Evolutionary conservation across 2,113 vertebrate species (phyloP), one percentile per base, ranked within the genome.

Genomic region (Castor canadensis): DNA sequence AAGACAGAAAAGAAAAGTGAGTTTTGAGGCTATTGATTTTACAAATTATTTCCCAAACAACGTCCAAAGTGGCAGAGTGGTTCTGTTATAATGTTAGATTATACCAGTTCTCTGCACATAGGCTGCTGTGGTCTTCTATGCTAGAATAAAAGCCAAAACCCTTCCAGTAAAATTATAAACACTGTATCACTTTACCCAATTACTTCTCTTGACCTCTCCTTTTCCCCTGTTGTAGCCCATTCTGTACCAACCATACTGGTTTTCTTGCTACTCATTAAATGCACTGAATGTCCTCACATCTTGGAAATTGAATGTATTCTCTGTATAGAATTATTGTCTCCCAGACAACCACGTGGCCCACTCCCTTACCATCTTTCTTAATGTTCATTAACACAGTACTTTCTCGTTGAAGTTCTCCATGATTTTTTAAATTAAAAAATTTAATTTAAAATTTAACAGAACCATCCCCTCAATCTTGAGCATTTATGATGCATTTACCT

Each of bases 71-170:
- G n/a, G n/a, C 5, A 7, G 26, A n/a, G 2, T 22, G 4, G 24
- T 20, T 32, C 35, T 56, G 19, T 32, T 76, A 66, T 75, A 81
- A 43, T 26, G 62, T 5, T 64, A 30, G 26, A 20, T 77, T 9
- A 69, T 26, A 19, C 3, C 9, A 40, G 15, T 45, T 35, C 0
- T 49, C 28, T 69, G 28, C 15, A 43, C 15, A 6, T 13, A 58
- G 22, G 5, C 6, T 52, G 2, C 11, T 40, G 26, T 0, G 3
- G 3, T 35, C 28, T 3, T 67, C 2, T 49, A 2, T 47, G 0
- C 43, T 67, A 40, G 12, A 91, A 56, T 38, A 52, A 75, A 73
- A 66, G 6, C 8, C 30, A 54, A 32, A 72, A 49, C 2, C 2
- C 10, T 26, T 45, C 32, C 16, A 52, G 32, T 40, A 66, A 58